phyloP scores from a whole-genome alignment of 2,113 vertebrate genomes.

The Lepisosteus oculatus region DNA sequence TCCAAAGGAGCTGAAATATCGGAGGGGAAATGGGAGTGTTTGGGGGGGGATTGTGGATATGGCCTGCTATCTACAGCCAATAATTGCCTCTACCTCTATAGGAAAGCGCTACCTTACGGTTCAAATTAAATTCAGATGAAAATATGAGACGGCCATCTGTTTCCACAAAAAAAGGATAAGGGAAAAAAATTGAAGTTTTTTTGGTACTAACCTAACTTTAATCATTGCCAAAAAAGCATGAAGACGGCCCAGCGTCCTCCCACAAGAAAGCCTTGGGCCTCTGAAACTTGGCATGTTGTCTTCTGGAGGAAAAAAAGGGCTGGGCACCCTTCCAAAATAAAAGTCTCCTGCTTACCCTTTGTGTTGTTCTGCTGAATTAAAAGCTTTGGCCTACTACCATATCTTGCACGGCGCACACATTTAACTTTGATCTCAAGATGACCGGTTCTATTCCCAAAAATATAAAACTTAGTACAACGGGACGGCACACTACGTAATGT shows the following conservation, averaged over 20 bases:
- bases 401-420: no score
- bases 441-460: no score
- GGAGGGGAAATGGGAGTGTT: not conserved
- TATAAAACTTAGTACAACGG: not conserved
- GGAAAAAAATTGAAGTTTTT: slow-evolving; percentile 44
- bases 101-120: slow-evolving; percentile 37
- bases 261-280: slow-evolving; percentile 69
- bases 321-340: slow-evolving; percentile 58
- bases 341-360: slow-evolving; percentile 40
- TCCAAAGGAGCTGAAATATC: not conserved
- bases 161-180: slow-evolving; percentile 47
- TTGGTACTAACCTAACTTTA: slow-evolving; percentile 70
- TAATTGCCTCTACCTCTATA: slow-evolving; percentile 31
- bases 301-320: slow-evolving; percentile 19
- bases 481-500: slow-evolving; percentile 20
- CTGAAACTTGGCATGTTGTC: slow-evolving; percentile 57
- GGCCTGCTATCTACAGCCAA: slow-evolving; percentile 13
- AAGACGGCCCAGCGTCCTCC: slow-evolving; percentile 70
- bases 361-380: slow-evolving; percentile 1
- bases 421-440: not conserved
- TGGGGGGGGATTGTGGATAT: not conserved
- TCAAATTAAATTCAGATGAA: slow-evolving; percentile 63
- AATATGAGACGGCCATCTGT: slow-evolving; percentile 57
- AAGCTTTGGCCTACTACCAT: not conserved
- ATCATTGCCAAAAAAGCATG: slow-evolving; percentile 71